phyloP scores from a whole-genome alignment of 1,140 invertebrate species.

The Arctopsyche grandis region DNA sequence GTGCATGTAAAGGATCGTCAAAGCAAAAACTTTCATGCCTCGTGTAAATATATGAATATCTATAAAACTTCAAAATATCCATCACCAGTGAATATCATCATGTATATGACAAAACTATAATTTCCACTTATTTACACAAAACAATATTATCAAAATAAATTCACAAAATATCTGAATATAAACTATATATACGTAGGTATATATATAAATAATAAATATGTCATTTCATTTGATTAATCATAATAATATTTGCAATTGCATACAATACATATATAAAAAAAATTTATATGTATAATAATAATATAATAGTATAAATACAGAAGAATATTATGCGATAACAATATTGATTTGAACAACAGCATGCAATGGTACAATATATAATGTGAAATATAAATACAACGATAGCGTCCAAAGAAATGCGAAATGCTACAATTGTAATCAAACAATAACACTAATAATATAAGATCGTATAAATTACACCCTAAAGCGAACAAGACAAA shows the following conservation, averaged over 20 bases:
- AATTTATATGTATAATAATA: neutral
- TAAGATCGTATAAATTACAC: neutral
- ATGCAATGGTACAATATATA: neutral
- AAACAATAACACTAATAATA: too few species aligned
- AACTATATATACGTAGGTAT: neutral
- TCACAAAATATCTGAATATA: neutral
- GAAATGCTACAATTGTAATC: too few species aligned
- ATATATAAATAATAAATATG: neutral
- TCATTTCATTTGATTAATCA: neutral
- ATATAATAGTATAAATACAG: slow-evolving; percentile 12
- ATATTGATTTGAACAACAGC: slow-evolving; percentile 14
- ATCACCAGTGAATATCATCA: too few species aligned
- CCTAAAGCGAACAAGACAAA: neutral
- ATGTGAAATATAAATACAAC: neutral
- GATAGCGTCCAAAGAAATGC: neutral
- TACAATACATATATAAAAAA: neutral
- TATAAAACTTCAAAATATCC: too few species aligned
- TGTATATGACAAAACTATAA: too few species aligned
- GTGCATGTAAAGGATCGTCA: too few species aligned
- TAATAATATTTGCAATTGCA: neutral
- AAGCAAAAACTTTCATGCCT: too few species aligned
- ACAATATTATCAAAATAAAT: too few species aligned
- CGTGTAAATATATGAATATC: too few species aligned
- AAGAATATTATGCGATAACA: neutral
- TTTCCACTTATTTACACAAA: too few species aligned